Evolutionary conservation across 2,888 invertebrate species (phyloP).

Genomic region (Chrysina gloriosa): DNA sequence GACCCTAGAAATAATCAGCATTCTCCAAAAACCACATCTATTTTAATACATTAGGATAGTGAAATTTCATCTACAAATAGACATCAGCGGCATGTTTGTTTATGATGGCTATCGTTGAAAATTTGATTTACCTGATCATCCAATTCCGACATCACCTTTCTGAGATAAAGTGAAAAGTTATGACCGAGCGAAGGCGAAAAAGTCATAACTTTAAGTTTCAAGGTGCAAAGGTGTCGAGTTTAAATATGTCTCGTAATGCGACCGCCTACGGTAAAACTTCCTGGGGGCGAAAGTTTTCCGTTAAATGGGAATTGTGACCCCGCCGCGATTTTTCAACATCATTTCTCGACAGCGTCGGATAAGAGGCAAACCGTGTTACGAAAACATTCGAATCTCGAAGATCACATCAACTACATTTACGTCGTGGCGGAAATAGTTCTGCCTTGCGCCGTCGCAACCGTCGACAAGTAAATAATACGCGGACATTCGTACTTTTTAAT

Average conservation of each 20-base stretch:
- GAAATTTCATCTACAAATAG: no score
- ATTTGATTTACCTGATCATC: not conserved
- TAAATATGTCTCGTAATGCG: constrained; percentile 51
- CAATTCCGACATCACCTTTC: not conserved
- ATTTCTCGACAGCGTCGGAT: constrained; percentile 55
- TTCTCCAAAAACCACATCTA: no score
- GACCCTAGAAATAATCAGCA: no score
- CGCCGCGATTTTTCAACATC: constrained; percentile 57
- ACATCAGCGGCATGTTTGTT: no score
- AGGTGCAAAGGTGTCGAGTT: constrained; percentile 50
- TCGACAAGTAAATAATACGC: not conserved
- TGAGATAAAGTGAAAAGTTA: not conserved
- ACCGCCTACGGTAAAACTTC: constrained; percentile 1
- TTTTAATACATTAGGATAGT: no score
- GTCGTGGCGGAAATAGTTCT: constrained; percentile 25
- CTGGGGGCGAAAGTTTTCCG: constrained; percentile 46
- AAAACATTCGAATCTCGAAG: constrained; percentile 54
- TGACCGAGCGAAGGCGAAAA: constrained; percentile 11
- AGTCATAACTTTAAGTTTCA: constrained; percentile 52
- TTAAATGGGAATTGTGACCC: constrained; percentile 55
- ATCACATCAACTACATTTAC: constrained; percentile 45
- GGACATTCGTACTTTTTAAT: not conserved
- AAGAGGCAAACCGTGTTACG: constrained; percentile 59
- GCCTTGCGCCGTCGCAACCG: not conserved
- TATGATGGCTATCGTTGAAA: no score